Conservation (phyloP, 2,797 vertebrate species). For the Lithobates pipiens region DNA sequence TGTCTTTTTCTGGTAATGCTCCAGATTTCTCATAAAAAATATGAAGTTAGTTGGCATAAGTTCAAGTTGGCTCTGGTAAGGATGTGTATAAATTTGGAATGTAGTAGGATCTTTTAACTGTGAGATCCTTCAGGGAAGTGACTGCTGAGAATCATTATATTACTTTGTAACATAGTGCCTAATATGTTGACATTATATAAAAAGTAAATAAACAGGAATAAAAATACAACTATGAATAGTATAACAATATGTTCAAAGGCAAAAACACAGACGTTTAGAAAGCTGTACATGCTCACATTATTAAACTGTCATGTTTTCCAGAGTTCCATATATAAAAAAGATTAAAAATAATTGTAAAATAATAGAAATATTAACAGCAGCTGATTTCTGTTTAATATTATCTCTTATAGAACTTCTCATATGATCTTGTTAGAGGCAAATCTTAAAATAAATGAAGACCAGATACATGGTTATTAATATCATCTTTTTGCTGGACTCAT, state of each 20-base stretch:
- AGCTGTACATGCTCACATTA: conserved; percentile 1
- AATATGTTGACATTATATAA: no score
- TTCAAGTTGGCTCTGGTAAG: no score
- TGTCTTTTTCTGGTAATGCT: no score
- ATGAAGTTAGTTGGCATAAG: no score
- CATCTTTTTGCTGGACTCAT: conserved; percentile 8
- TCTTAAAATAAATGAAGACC: conserved; percentile 29
- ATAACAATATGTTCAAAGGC: conserved; percentile 7
- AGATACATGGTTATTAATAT: conserved; percentile 35
- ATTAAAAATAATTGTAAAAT: conserved; percentile 40
- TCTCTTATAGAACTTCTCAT: conserved; percentile 21
- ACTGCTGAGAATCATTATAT: not conserved
- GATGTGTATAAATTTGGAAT: no score
- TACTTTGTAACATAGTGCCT: no score
- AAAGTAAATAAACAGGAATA: no score
- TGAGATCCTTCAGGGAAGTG: no score
- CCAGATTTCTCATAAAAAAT: no score
- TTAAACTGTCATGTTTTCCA: conserved; percentile 49
- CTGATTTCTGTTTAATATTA: conserved; percentile 45
- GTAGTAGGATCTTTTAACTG: no score
- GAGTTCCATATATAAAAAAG: conserved; percentile 32
- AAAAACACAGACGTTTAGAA: conserved; percentile 39
- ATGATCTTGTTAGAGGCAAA: no score
- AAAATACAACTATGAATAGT: not conserved
- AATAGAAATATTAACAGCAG: conserved; percentile 54